Percentiles rank a stretch among this genome's conserved stretches.
Evolutionary conservation across 2,888 invertebrate species (phyloP).

Genomic region (Spilarctia lutea): DNA sequence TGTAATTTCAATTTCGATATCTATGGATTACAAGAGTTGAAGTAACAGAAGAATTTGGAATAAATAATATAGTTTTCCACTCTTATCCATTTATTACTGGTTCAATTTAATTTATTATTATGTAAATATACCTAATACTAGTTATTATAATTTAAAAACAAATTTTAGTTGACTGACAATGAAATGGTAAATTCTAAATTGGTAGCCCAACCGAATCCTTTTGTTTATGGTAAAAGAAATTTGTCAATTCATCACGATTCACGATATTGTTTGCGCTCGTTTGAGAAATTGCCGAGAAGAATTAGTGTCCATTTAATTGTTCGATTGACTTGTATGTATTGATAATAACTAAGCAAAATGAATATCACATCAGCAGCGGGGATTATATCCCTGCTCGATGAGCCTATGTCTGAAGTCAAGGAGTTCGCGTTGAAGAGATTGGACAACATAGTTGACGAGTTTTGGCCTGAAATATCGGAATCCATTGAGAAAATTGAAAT

Average conservation of each 20-base stretch:
- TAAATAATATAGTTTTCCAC: not conserved
- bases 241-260: constrained; percentile 79
- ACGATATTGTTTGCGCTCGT: constrained; percentile 49
- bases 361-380: constrained; percentile 90
- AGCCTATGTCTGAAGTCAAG: constrained; percentile 97
- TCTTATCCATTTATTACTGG: not conserved
- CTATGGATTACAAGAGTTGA: not conserved
- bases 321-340: constrained; percentile 32
- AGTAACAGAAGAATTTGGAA: not conserved
- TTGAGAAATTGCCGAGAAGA: constrained; percentile 45
- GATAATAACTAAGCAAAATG: constrained; percentile 64
- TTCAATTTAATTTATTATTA: not conserved
- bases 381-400: constrained; percentile 97
- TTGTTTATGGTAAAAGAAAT: constrained; percentile 68
- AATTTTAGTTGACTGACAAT: not conserved
- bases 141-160: too few species aligned
- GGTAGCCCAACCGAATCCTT: constrained; percentile 3
- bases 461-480: constrained; percentile 99
- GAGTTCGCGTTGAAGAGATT: constrained; percentile 97
- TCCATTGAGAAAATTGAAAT: constrained; percentile 99
- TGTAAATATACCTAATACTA: too few species aligned
- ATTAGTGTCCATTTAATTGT: constrained; percentile 26
- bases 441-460: constrained; percentile 97
- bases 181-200: not conserved
- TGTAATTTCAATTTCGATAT: not conserved